Percentiles rank a stretch among this genome's conserved stretches.
phyloP scores from a whole-genome alignment of 1,140 invertebrate species.

The Drosophila yakuba region DNA sequence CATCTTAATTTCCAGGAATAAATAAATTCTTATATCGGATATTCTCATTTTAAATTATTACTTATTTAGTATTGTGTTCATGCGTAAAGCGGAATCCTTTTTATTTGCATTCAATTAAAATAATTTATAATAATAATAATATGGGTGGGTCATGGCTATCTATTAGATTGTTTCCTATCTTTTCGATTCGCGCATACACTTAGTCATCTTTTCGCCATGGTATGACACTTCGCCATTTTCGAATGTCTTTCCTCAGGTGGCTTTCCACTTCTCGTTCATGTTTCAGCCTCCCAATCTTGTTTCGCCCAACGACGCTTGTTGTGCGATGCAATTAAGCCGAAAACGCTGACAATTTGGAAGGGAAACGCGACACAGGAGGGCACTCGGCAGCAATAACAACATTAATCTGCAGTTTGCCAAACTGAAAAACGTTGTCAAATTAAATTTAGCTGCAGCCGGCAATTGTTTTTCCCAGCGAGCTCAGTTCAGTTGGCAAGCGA shows the following conservation, averaged over 20 bases:
- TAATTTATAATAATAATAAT: too few species aligned
- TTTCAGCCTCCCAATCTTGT: slow-evolving; percentile 9
- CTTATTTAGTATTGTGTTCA: background rate
- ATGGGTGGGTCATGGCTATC: background rate
- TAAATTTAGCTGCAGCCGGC: slow-evolving; percentile 72
- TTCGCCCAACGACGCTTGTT: slow-evolving; percentile 38
- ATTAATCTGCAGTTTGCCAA: slow-evolving; percentile 63
- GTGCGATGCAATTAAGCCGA: slow-evolving; percentile 60
- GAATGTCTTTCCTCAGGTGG: slow-evolving; percentile 21
- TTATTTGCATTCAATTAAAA: too few species aligned
- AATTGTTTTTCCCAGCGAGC: slow-evolving; percentile 34
- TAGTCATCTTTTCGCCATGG: background rate
- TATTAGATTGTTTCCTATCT: background rate
- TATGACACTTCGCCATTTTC: slow-evolving; percentile 4
- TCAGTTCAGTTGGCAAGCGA: slow-evolving; percentile 45
- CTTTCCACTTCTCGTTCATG: slow-evolving; percentile 12
- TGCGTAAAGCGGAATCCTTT: background rate
- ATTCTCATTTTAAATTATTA: slow-evolving; percentile 6
- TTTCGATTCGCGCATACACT: too few species aligned
- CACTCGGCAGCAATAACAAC: slow-evolving; percentile 37
- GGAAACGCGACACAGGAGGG: slow-evolving; percentile 34
- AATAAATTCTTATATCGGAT: slow-evolving; percentile 1
- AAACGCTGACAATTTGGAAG: slow-evolving; percentile 68
- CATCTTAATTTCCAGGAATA: slow-evolving; percentile 24
- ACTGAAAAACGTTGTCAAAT: slow-evolving; percentile 55